Evolutionary conservation across 2,888 invertebrate species (phyloP).

Genomic region (Patella pellucida): DNA sequence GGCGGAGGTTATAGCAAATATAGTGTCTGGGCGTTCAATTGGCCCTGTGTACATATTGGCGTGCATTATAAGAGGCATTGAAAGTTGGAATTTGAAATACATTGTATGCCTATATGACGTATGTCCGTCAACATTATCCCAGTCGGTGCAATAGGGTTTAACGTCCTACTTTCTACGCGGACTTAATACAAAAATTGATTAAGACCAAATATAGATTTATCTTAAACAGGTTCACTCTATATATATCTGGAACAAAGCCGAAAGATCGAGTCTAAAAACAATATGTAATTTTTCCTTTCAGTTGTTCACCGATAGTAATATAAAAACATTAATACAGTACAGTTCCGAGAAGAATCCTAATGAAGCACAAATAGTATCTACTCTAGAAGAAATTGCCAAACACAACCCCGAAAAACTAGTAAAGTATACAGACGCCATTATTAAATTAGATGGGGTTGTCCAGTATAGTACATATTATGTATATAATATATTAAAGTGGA

Average conservation of each 20-base stretch:
- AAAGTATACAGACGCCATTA: constrained; percentile 4
- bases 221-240: neutral
- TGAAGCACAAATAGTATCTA: neutral
- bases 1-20: no score
- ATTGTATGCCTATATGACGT: no score
- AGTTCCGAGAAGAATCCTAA: neutral
- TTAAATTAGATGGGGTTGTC: neutral
- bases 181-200: neutral
- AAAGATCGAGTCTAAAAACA: neutral
- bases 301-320: neutral
- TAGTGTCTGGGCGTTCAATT: no score
- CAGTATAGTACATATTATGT: neutral
- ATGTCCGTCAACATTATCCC: neutral
- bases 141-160: neutral
- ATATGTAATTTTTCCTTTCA: neutral
- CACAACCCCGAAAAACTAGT: constrained; percentile 24
- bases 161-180: neutral
- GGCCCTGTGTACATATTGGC: no score
- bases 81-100: no score
- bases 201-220: neutral
- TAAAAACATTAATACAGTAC: neutral
- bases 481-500: neutral
- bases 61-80: no score
- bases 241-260: neutral
- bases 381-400: constrained; percentile 27